phyloP scores from a whole-genome alignment of 1,140 invertebrate species.

The Bombyx mandarina region DNA sequence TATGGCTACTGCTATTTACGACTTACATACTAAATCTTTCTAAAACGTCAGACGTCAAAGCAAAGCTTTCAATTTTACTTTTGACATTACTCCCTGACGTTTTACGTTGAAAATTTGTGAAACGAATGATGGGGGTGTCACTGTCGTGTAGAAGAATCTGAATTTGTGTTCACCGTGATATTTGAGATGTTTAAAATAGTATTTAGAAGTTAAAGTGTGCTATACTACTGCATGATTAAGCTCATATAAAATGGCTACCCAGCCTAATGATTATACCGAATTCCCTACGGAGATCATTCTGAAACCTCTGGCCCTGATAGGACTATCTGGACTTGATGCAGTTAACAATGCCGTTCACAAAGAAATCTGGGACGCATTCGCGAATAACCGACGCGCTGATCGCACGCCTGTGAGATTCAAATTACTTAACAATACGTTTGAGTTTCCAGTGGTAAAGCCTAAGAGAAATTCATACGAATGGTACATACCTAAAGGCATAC shows the following conservation, averaged over 20 bases:
- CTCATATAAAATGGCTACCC: conserved; percentile 45
- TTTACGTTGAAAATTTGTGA: too few relatives aligned
- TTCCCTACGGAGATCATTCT: conserved; percentile 83
- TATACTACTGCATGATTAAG: too few relatives aligned
- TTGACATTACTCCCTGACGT: too few relatives aligned
- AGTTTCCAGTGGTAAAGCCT: conserved; percentile 91
- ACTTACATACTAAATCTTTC: too few relatives aligned
- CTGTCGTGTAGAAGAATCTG: conserved; percentile 11
- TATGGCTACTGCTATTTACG: too few relatives aligned
- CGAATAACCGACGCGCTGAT: conserved; percentile 83
- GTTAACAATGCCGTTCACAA: conserved; percentile 89
- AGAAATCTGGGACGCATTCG: conserved; percentile 93
- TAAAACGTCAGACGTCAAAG: too few relatives aligned
- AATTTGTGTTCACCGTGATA: conserved; percentile 13
- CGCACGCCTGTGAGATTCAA: conserved; percentile 89
- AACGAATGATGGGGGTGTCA: conserved; percentile 32
- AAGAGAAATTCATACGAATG: conserved; percentile 95
- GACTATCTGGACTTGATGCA: conserved; percentile 88
- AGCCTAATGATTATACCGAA: conserved; percentile 73
- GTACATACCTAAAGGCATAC: conserved; percentile 96
- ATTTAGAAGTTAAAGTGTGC: conserved; percentile 1
- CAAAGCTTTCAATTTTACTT: too few relatives aligned
- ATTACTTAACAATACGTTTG: conserved; percentile 81
- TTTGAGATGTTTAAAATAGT: too few relatives aligned
- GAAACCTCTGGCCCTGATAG: conserved; percentile 87